Evolutionary conservation across 2,888 invertebrate species (phyloP).

Genomic region (Ferrisia virgata): DNA sequence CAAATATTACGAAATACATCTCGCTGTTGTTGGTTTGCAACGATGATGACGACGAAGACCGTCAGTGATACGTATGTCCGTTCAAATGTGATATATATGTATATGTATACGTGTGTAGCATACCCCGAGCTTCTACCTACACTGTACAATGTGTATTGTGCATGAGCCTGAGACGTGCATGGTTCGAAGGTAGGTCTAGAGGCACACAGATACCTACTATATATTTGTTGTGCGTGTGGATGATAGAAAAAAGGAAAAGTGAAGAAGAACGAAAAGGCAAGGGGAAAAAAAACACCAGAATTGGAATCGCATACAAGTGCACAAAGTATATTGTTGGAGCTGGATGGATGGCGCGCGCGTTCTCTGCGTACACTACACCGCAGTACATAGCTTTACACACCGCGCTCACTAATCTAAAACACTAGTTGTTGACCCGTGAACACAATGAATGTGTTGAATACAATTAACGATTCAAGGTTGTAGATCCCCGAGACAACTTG

Average conservation of each 20-base stretch:
- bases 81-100: neutral
- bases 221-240: neutral
- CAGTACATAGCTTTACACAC: too few species aligned
- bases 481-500: neutral
- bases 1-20: neutral
- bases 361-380: neutral
- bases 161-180: too few species aligned
- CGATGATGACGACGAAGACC: too few species aligned
- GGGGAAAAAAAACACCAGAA: neutral
- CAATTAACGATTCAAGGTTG: slow-evolving; percentile 14
- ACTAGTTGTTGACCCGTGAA: slow-evolving; percentile 31
- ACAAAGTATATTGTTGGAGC: too few species aligned
- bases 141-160: neutral
- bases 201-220: neutral
- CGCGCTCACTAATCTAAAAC: slow-evolving; percentile 27
- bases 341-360: neutral
- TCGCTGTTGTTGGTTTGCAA: too few species aligned
- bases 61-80: neutral
- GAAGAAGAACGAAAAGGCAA: neutral
- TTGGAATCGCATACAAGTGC: neutral
- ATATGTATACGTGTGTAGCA: neutral
- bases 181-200: too few species aligned
- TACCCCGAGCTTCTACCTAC: neutral
- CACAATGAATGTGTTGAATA: slow-evolving; percentile 27
- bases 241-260: neutral